Evolutionary conservation across 2,888 invertebrate species (phyloP).

Genomic region (Pristionchus fissidentatus): DNA sequence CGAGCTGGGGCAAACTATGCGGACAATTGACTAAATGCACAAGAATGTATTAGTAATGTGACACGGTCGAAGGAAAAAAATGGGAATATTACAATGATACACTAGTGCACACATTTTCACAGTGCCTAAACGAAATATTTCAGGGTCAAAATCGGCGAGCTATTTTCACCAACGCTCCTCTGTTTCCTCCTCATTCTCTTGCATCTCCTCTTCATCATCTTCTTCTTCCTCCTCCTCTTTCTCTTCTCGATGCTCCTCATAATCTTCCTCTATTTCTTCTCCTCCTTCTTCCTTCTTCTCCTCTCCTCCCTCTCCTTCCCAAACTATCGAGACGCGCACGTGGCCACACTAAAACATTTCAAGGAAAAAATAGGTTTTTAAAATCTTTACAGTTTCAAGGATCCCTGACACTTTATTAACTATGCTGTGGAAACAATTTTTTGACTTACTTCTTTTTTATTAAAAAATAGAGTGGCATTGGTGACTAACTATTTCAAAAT

Average conservation of each 20-base stretch:
- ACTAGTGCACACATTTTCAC: neutral
- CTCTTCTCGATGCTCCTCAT: neutral
- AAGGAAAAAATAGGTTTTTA: too few species aligned
- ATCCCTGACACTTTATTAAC: too few species aligned
- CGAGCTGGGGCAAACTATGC: too few species aligned
- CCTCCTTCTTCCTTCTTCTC: neutral
- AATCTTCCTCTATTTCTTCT: neutral
- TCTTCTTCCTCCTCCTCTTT: neutral
- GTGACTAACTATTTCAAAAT: too few species aligned
- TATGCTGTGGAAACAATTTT: too few species aligned
- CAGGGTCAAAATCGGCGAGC: neutral
- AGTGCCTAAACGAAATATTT: neutral
- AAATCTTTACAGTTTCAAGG: too few species aligned
- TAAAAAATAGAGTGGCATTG: too few species aligned
- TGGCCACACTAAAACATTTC: too few species aligned
- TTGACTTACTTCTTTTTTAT: too few species aligned
- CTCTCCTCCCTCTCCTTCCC: neutral
- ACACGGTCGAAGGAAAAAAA: neutral
- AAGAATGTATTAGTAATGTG: neutral
- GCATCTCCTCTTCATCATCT: neutral
- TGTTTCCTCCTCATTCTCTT: neutral
- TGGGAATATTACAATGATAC: neutral
- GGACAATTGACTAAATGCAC: too few species aligned
- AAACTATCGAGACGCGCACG: too few species aligned
- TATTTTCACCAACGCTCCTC: neutral